phyloP scores from a whole-genome alignment of 2,888 invertebrate species.

The Nomada flava region DNA sequence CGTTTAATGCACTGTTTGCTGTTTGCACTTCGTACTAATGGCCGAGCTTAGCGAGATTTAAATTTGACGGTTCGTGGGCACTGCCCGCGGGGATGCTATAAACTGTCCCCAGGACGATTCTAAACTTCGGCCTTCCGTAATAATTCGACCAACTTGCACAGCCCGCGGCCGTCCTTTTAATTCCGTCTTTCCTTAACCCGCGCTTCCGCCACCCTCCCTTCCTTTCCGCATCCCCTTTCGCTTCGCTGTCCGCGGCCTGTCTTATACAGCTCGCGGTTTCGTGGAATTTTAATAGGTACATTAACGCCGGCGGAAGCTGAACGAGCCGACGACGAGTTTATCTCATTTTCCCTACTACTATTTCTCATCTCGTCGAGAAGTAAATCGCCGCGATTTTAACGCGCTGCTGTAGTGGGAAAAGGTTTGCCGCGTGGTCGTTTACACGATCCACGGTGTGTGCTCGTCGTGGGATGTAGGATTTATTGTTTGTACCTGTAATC shows the following conservation, averaged over 20 bases:
- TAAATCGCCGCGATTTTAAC: slow-evolving; percentile 55
- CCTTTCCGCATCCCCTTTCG: neutral
- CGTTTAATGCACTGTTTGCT: slow-evolving; percentile 83
- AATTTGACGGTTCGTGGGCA: slow-evolving; percentile 80
- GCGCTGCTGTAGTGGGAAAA: neutral
- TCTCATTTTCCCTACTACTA: slow-evolving; percentile 2
- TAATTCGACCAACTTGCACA: slow-evolving; percentile 77
- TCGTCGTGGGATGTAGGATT: neutral
- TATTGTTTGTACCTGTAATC: too few relatives aligned
- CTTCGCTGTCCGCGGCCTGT: neutral
- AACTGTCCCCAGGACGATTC: slow-evolving; percentile 68
- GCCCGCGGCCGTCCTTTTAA: slow-evolving; percentile 67
- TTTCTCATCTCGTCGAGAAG: slow-evolving; percentile 32
- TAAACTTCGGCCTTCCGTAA: slow-evolving; percentile 75
- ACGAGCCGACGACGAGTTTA: slow-evolving; percentile 31
- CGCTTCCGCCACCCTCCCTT: neutral
- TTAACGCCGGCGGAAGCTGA: slow-evolving; percentile 51
- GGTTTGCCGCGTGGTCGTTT: neutral
- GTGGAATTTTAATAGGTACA: slow-evolving; percentile 64
- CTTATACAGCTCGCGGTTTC: slow-evolving; percentile 48
- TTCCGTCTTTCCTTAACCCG: slow-evolving; percentile 29
- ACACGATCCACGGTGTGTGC: too few relatives aligned
- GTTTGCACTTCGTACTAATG: slow-evolving; percentile 84
- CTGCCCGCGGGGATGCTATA: slow-evolving; percentile 47
- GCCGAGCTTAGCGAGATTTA: slow-evolving; percentile 83